phyloP scores from a whole-genome alignment of 1,140 invertebrate genomes.

The Anastrepha ludens region DNA sequence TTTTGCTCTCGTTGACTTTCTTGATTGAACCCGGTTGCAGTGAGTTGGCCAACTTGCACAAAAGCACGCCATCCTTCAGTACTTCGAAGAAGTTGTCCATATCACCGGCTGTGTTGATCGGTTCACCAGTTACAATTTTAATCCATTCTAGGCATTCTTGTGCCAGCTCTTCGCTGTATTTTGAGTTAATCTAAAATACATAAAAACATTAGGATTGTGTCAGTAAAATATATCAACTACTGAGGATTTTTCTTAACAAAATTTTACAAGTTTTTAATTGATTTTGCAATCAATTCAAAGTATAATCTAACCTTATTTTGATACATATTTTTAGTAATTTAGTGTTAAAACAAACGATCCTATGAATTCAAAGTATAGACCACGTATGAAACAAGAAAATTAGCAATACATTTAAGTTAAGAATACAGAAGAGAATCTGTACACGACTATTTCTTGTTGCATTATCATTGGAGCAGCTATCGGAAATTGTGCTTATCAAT shows the following conservation, averaged over 20 bases:
- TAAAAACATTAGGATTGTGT: neutral
- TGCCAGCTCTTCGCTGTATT: slow-evolving; percentile 95
- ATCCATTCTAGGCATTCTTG: slow-evolving; percentile 94
- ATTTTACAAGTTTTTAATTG: neutral
- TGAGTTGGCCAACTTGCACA: slow-evolving; percentile 90
- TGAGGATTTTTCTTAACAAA: neutral
- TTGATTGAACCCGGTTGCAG: slow-evolving; percentile 87
- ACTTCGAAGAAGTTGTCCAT: slow-evolving; percentile 94
- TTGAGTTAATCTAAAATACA: slow-evolving; percentile 90
- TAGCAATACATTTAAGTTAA: neutral
- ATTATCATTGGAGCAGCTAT: slow-evolving; percentile 26
- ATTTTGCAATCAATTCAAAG: neutral
- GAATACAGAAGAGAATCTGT: slow-evolving; percentile 13
- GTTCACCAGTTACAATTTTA: slow-evolving; percentile 85
- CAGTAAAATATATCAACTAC: too few relatives aligned
- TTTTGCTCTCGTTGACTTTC: slow-evolving; percentile 89
- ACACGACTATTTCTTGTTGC: neutral
- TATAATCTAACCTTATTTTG: slow-evolving; percentile 38
- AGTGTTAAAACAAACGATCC: neutral
- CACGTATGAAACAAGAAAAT: slow-evolving; percentile 10
- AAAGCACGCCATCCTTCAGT: slow-evolving; percentile 88
- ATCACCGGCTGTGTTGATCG: slow-evolving; percentile 87
- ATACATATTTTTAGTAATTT: neutral
- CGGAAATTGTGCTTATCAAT: slow-evolving; percentile 48
- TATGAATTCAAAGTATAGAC: slow-evolving; percentile 2